These are phyloP conservation scores for Silurus meridionalis DNA, from an alignment of 2,113 vertebrate species.

Conservation along the genomic window DNA sequence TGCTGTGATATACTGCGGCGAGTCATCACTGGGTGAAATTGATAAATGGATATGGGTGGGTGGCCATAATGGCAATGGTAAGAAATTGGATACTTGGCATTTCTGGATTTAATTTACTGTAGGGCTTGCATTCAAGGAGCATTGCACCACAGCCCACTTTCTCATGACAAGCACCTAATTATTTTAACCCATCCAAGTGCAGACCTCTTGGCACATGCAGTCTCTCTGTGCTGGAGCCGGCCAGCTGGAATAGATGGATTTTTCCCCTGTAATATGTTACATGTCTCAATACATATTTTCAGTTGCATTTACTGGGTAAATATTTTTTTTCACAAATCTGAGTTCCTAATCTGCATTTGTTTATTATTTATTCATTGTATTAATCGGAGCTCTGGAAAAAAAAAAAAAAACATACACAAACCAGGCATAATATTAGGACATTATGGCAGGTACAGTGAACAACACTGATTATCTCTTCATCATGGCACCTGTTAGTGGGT, in stretches of 20 bases:
- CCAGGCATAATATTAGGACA: too few relatives aligned
- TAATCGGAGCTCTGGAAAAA: background rate
- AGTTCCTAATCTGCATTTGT: background rate
- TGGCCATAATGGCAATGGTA: conserved; percentile 53
- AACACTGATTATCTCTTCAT: too few relatives aligned
- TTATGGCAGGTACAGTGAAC: too few relatives aligned
- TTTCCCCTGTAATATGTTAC: background rate
- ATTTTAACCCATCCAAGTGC: conserved; percentile 54
- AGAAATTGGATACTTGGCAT: conserved; percentile 59
- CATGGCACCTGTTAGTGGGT: too few relatives aligned
- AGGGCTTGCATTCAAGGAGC: conserved; percentile 41
- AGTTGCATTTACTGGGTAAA: background rate
- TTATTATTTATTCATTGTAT: background rate
- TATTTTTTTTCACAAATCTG: background rate
- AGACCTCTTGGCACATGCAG: conserved; percentile 25
- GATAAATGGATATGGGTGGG: conserved; percentile 56
- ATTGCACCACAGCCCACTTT: conserved; percentile 40
- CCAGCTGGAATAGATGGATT: conserved; percentile 26
- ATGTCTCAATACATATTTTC: background rate
- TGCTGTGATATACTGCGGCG: conserved; percentile 49
- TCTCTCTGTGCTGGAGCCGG: background rate
- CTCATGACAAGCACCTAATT: conserved; percentile 53
- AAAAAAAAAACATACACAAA: background rate
- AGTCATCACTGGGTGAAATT: conserved; percentile 49
- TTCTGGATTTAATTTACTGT: conserved; percentile 58